phyloP scores from a whole-genome alignment of 2,888 invertebrate genomes.

The Crepidodera aurea region DNA sequence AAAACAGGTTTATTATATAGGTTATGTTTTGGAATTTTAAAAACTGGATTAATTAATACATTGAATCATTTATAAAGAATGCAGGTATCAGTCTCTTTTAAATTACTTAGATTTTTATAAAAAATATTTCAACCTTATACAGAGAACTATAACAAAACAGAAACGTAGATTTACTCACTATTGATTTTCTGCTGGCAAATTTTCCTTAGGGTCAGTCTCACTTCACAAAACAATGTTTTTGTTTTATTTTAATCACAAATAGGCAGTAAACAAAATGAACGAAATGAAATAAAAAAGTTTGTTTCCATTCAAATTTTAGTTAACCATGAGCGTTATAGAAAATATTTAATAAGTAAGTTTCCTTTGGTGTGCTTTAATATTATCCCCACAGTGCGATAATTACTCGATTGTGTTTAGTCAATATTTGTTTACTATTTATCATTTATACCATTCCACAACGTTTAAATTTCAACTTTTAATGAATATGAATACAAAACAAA shows the following conservation, averaged over 20 bases:
- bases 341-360: no score
- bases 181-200: not conserved
- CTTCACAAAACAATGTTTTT: not conserved
- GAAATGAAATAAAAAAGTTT: not conserved
- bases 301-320: not conserved
- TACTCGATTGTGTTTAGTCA: not conserved
- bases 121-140: no score
- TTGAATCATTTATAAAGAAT: conserved; percentile 1
- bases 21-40: conserved; percentile 28
- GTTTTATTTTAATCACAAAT: not conserved
- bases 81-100: not conserved
- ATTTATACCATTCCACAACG: not conserved
- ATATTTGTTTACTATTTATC: not conserved
- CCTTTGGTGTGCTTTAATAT: no score
- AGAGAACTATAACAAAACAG: no score
- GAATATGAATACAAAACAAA: no score
- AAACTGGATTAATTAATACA: conserved; percentile 2
- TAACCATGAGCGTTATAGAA: no score
- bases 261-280: not conserved
- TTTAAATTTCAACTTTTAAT: no score
- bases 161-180: not conserved
- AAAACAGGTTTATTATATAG: conserved; percentile 26
- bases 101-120: no score
- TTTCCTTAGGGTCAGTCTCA: not conserved
- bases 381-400: not conserved